A percentile compares a stretch with the other conserved stretches of the same genome.
These are phyloP conservation scores for Choloepus didactylus DNA, from an alignment of 2,797 vertebrate genomes.

Conservation along the genomic window DNA sequence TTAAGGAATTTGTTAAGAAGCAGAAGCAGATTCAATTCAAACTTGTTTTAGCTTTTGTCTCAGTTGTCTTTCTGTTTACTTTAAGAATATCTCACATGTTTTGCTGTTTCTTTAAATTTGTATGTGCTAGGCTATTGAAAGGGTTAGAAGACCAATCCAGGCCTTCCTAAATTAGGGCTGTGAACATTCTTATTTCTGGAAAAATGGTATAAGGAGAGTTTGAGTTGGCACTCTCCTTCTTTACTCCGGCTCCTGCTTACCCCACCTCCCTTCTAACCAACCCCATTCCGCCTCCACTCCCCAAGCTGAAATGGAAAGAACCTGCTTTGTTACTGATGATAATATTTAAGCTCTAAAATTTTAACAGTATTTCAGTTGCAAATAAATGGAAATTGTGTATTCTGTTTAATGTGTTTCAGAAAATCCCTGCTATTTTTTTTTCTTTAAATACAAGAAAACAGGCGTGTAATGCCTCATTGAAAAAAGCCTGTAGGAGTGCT, in stretches of 20 bases:
- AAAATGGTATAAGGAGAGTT: neutral
- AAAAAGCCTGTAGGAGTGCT: constrained; percentile 89
- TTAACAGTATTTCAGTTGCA: constrained; percentile 89
- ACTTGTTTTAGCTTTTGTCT: neutral
- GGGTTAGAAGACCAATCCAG: constrained; percentile 6
- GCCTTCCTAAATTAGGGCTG: constrained; percentile 54
- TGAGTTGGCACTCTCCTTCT: neutral
- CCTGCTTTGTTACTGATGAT: constrained; percentile 81
- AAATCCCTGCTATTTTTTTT: constrained; percentile 87
- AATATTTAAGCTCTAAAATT: constrained; percentile 88
- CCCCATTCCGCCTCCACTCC: constrained; percentile 54
- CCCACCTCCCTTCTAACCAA: neutral
- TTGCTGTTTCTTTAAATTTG: constrained; percentile 26
- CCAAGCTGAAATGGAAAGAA: constrained; percentile 67
- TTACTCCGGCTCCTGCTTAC: neutral
- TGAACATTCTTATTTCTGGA: constrained; percentile 54
- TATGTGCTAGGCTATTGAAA: constrained; percentile 60
- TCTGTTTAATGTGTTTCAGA: constrained; percentile 88
- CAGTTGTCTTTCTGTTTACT: neutral
- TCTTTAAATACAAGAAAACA: constrained; percentile 91
- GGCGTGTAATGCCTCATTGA: constrained; percentile 92
- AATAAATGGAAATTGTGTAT: constrained; percentile 89
- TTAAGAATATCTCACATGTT: neutral
- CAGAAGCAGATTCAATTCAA: constrained; percentile 18
- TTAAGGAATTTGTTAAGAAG: constrained; percentile 30